These are phyloP conservation scores for Albula goreensis DNA, from an alignment of 2,113 vertebrate genomes.

Conservation along the genomic window DNA sequence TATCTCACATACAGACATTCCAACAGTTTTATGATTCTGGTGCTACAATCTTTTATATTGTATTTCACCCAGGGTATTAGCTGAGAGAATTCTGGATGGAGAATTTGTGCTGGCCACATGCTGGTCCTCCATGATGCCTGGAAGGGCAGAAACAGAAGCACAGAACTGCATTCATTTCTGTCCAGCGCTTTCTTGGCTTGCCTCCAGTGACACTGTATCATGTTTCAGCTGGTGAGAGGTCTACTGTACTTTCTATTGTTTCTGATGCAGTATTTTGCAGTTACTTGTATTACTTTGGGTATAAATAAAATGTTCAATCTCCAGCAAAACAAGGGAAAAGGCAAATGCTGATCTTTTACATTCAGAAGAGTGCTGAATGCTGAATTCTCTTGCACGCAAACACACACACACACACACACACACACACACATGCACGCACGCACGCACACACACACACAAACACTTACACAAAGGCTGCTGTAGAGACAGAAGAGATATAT, in stretches of 20 bases:
- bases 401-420: neutral
- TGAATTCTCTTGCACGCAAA: neutral
- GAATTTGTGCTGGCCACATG: neutral
- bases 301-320: conserved; percentile 35
- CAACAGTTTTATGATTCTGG: too few relatives aligned
- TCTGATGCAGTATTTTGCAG: conserved; percentile 11
- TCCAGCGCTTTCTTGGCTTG: conserved; percentile 27
- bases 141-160: conserved; percentile 7
- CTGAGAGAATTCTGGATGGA: neutral
- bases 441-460: neutral
- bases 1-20: too few relatives aligned
- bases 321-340: conserved; percentile 2
- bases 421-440: neutral
- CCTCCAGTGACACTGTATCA: neutral
- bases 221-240: conserved; percentile 18
- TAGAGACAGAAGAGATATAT: too few relatives aligned
- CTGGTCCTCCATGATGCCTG: neutral
- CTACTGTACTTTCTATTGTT: conserved; percentile 17
- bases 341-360: neutral
- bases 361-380: neutral
- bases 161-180: conserved; percentile 22
- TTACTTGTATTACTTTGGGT: conserved; percentile 21
- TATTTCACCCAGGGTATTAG: neutral
- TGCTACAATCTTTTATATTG: too few relatives aligned
- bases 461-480: too few relatives aligned